phyloP scores from a whole-genome alignment of 2,113 vertebrate species.

The Physeter macrocephalus region DNA sequence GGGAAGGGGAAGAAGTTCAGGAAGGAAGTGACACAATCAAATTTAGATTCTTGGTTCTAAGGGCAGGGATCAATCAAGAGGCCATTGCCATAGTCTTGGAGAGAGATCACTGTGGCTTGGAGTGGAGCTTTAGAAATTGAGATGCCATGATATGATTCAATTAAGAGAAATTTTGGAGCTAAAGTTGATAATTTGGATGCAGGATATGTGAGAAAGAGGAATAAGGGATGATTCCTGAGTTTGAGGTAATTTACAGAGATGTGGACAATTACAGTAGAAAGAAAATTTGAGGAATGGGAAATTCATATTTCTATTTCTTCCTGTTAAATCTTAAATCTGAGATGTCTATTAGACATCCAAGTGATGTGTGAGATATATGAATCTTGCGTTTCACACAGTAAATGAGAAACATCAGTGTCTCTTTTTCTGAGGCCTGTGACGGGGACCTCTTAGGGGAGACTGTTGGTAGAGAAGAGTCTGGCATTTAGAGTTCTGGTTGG shows the following conservation, averaged over 20 bases:
- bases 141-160: not conserved
- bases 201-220: not conserved
- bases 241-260: not conserved
- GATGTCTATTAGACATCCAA: not conserved
- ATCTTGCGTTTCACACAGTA: not conserved
- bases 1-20: not conserved
- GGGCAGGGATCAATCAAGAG: not conserved
- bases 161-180: not conserved
- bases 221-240: not conserved
- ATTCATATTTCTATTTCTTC: not conserved
- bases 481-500: not conserved
- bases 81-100: not conserved
- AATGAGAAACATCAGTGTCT: not conserved
- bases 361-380: not conserved
- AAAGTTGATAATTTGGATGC: not conserved
- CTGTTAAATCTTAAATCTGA: not conserved
- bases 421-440: not conserved
- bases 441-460: not conserved
- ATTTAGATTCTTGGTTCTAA: not conserved
- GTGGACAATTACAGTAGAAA: not conserved
- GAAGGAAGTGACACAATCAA: not conserved
- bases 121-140: not conserved
- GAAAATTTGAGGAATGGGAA: not conserved
- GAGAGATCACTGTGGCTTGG: not conserved
- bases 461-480: not conserved